These are phyloP conservation scores for Halesus radiatus DNA, from an alignment of 1,140 invertebrate species.

Conservation along the genomic window DNA sequence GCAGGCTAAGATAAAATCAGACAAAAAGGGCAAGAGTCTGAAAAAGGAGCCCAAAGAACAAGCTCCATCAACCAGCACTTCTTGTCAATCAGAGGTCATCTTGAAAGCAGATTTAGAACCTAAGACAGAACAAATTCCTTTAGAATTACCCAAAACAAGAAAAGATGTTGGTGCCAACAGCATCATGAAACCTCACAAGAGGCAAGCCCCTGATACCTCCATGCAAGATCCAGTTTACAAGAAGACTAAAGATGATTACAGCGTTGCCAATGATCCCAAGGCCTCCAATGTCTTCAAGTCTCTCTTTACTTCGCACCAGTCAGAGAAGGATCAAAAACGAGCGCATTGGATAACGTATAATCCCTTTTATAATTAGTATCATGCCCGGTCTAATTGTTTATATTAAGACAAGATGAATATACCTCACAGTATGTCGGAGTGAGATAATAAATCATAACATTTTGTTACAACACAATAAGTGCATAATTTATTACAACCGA, in stretches of 20 bases:
- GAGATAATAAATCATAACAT: too few species aligned
- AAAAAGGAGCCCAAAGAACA: conserved; percentile 32
- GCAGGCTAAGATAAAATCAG: conserved; percentile 76
- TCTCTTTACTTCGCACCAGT: conserved; percentile 91
- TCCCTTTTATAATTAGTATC: conserved; percentile 90
- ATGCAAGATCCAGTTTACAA: conserved; percentile 79
- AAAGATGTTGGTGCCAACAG: conserved; percentile 22
- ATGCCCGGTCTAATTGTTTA: background rate
- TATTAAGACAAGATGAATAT: too few species aligned
- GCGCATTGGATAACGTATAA: conserved; percentile 99
- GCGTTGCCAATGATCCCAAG: conserved; percentile 92
- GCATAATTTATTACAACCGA: too few species aligned
- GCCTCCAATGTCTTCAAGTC: conserved; percentile 94
- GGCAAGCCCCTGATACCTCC: conserved; percentile 60
- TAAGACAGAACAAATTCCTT: conserved; percentile 58
- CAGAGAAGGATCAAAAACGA: conserved; percentile 86
- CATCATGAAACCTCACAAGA: conserved; percentile 63
- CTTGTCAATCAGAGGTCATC: conserved; percentile 35
- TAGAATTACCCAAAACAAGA: conserved; percentile 62
- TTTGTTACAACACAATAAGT: too few species aligned
- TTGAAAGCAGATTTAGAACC: conserved; percentile 17
- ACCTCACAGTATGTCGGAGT: too few species aligned
- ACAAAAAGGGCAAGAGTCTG: conserved; percentile 78
- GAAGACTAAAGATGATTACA: conserved; percentile 84
- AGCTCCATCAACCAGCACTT: conserved; percentile 52